Evolutionary conservation across 1,140 invertebrate species (phyloP).

Genomic region (Ooceraea biroi): DNA sequence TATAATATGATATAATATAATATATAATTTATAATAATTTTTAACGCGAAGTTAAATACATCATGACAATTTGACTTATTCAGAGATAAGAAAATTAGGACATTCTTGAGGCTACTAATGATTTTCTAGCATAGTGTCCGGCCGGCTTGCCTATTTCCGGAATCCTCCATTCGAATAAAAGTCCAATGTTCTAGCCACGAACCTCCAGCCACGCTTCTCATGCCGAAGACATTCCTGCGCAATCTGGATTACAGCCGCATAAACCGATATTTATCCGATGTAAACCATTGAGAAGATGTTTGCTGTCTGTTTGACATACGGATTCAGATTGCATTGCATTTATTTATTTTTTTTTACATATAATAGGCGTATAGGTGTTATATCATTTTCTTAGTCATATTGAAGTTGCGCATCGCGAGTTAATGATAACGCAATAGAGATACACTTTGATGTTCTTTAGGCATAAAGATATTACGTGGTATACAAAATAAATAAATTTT

Average conservation of each 20-base stretch:
- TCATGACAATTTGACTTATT: background rate
- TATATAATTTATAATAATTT: no score
- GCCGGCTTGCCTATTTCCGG: conserved; percentile 85
- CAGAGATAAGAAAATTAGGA: conserved; percentile 12
- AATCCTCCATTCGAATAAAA: conserved; percentile 89
- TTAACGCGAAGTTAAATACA: background rate
- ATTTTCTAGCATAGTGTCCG: conserved; percentile 78
- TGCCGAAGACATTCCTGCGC: conserved; percentile 86
- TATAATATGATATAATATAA: conserved; percentile 8
- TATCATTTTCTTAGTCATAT: background rate
- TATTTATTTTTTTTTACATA: background rate
- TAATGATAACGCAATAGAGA: background rate
- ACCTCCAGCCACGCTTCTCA: conserved; percentile 80
- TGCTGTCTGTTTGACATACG: background rate
- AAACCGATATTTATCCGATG: conserved; percentile 80
- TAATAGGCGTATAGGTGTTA: background rate
- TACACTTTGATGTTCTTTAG: conserved; percentile 4
- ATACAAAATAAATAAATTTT: conserved; percentile 20
- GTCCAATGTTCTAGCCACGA: conserved; percentile 85
- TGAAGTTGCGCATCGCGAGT: background rate
- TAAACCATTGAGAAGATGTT: conserved; percentile 61
- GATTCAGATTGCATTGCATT: background rate
- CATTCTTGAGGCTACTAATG: conserved; percentile 32
- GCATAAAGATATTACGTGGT: background rate
- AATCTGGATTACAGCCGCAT: conserved; percentile 87